Evolutionary conservation across 2,888 invertebrate genomes (phyloP).

Genomic region (Luperina testacea): DNA sequence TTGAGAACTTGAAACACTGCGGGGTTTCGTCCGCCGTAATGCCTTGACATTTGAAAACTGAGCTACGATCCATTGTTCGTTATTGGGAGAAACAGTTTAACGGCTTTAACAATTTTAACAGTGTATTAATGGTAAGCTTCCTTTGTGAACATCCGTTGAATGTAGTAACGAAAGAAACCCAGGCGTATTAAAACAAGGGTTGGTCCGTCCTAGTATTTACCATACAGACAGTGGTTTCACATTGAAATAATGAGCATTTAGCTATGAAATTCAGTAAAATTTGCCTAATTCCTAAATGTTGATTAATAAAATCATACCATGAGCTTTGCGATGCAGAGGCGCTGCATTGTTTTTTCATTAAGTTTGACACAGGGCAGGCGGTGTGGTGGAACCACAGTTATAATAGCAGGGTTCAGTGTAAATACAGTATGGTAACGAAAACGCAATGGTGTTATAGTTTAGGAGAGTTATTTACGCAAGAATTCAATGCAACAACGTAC

Average conservation of each 20-base stretch:
- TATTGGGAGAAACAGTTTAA: constrained; percentile 8
- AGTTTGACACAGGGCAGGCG: too few relatives aligned
- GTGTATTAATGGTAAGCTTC: too few relatives aligned
- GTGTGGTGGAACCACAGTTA: neutral
- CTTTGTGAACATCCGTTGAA: neutral
- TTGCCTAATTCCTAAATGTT: neutral
- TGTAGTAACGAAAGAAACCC: too few relatives aligned
- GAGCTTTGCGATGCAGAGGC: too few relatives aligned
- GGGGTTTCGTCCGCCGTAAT: constrained; percentile 34
- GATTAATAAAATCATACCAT: neutral
- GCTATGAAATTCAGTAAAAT: neutral
- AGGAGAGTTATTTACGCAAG: neutral
- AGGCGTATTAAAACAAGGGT: neutral
- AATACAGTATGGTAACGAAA: neutral
- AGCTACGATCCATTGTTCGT: constrained; percentile 31
- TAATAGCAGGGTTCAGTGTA: neutral
- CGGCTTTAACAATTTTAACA: too few relatives aligned
- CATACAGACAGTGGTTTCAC: neutral
- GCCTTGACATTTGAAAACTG: constrained; percentile 48
- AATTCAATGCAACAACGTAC: neutral
- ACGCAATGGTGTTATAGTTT: neutral
- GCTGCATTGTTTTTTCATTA: neutral
- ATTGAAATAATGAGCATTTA: neutral
- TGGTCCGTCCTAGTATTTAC: neutral
- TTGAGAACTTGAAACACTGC: constrained; percentile 57